Conservation (phyloP, 1,140 invertebrate species). For the Bombus pyrosoma region DNA sequence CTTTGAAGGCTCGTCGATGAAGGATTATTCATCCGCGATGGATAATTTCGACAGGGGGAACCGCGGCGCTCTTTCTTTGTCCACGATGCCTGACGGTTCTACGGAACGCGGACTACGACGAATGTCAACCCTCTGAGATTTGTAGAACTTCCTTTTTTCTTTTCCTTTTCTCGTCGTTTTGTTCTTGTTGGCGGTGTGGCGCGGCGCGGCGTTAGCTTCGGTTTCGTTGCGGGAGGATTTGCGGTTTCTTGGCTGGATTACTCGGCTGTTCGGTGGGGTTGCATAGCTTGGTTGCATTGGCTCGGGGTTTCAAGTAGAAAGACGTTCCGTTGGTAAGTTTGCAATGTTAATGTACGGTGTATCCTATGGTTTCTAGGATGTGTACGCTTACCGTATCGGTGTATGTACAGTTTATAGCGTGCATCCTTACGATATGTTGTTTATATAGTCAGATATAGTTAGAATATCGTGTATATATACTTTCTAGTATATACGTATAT, state of each 20-base stretch:
- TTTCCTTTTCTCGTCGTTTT: background rate
- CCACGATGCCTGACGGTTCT: slow-evolving; percentile 5
- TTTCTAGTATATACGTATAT: too few relatives aligned
- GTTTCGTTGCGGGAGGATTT: background rate
- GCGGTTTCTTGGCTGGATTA: background rate
- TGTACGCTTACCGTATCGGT: too few relatives aligned
- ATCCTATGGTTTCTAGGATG: too few relatives aligned
- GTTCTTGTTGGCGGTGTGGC: background rate
- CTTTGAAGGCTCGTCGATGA: slow-evolving; percentile 58
- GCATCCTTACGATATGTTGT: too few relatives aligned
- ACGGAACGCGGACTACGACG: background rate
- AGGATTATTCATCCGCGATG: slow-evolving; percentile 54
- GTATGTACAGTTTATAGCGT: too few relatives aligned
- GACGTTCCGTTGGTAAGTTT: background rate
- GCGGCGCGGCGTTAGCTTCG: background rate
- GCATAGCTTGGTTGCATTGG: background rate
- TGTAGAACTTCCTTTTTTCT: background rate
- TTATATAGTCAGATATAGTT: too few relatives aligned
- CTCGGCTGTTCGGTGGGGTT: background rate
- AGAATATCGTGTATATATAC: too few relatives aligned
- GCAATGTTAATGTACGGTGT: too few relatives aligned
- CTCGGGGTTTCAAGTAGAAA: background rate
- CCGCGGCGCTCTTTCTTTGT: slow-evolving; percentile 45
- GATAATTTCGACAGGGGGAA: slow-evolving; percentile 34
- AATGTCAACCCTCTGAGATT: slow-evolving; percentile 28